These are phyloP conservation scores for Gambusia holbrooki DNA, from an alignment of 2,113 vertebrate genomes.

Conservation along the genomic window DNA sequence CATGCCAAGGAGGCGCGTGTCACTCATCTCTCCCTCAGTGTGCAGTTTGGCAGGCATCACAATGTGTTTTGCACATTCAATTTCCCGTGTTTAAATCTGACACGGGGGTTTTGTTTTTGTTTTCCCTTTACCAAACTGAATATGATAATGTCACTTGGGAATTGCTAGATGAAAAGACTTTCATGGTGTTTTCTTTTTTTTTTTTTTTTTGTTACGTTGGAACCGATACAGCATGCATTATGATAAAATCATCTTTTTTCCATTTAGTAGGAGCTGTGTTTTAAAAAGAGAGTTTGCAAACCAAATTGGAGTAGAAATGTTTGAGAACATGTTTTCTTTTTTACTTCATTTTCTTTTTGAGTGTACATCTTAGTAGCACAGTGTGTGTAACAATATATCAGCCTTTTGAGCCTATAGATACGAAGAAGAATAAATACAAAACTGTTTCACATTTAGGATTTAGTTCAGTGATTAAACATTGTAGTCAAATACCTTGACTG, in stretches of 20 bases:
- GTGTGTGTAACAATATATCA: constrained; percentile 19
- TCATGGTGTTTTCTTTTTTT: constrained; percentile 48
- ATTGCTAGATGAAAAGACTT: constrained; percentile 76
- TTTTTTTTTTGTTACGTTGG: constrained; percentile 55
- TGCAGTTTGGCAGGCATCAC: constrained; percentile 46
- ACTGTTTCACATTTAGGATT: background rate
- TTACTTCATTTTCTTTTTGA: constrained; percentile 37
- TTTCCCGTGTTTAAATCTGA: constrained; percentile 78
- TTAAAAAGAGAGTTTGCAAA: constrained; percentile 66
- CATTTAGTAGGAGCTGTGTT: constrained; percentile 48
- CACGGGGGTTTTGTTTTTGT: constrained; percentile 72
- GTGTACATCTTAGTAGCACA: constrained; percentile 2
- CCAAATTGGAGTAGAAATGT: constrained; percentile 69
- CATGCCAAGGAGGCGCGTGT: constrained; percentile 54
- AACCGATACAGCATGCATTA: constrained; percentile 67
- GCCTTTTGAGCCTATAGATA: constrained; percentile 13
- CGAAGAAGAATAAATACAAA: background rate
- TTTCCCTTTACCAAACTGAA: constrained; percentile 66
- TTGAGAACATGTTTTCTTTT: constrained; percentile 58
- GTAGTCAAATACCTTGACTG: background rate
- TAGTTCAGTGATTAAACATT: background rate
- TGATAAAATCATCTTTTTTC: constrained; percentile 68
- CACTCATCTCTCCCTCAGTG: constrained; percentile 38
- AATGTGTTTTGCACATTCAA: constrained; percentile 68
- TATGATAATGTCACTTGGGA: constrained; percentile 71